phyloP scores from a whole-genome alignment of 1,140 invertebrate species.

The Colletes latitarsis region DNA sequence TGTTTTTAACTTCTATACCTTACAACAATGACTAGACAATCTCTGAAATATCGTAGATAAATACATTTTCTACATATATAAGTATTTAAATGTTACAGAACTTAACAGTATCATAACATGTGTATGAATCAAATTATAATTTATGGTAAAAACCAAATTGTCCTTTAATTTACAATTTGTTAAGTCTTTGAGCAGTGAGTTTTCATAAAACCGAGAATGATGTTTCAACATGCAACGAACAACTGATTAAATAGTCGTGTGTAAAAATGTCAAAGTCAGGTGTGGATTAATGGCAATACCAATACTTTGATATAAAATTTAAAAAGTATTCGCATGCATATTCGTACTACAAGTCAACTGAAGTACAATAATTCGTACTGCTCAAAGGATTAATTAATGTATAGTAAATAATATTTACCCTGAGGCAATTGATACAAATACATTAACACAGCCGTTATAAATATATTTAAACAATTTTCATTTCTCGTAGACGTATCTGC shows the following conservation, averaged over 20 bases:
- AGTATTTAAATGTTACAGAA: background rate
- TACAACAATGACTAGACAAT: conserved; percentile 47
- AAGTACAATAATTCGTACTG: too few species aligned
- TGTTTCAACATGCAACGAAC: too few species aligned
- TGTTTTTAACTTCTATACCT: conserved; percentile 1
- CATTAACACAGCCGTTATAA: background rate
- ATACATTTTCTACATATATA: background rate
- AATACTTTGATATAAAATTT: too few species aligned
- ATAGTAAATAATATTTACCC: conserved; percentile 1
- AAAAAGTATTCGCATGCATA: too few species aligned
- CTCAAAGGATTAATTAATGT: conserved; percentile 24
- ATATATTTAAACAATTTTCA: background rate
- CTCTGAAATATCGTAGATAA: conserved; percentile 30
- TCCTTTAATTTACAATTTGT: conserved; percentile 34
- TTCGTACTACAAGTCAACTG: too few species aligned
- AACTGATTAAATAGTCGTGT: too few species aligned
- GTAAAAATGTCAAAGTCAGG: too few species aligned
- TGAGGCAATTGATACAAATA: background rate
- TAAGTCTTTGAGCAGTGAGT: background rate
- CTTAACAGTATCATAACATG: background rate
- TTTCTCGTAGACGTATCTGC: background rate
- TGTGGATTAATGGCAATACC: too few species aligned
- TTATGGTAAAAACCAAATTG: background rate
- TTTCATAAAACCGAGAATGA: too few species aligned
- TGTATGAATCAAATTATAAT: conserved; percentile 4